Conservation (phyloP, 2,888 invertebrate species). For the Fissipunctia ypsillon region DNA sequence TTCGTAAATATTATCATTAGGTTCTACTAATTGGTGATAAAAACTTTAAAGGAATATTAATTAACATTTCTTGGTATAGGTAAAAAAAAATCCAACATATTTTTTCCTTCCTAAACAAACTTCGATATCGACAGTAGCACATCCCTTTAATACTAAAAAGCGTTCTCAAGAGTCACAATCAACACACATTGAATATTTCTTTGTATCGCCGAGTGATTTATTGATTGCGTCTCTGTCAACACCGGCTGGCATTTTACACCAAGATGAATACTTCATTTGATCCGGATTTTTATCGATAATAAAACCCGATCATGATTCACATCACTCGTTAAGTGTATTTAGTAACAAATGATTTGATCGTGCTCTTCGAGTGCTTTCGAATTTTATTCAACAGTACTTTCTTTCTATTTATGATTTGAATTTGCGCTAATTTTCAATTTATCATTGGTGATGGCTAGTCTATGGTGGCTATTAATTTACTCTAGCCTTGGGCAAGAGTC, state of each 20-base stretch:
- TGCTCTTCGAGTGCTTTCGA: conserved; percentile 73
- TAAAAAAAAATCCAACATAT: not conserved
- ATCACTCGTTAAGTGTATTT: conserved; percentile 89
- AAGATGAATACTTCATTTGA: conserved; percentile 90
- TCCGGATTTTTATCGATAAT: conserved; percentile 90
- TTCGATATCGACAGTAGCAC: conserved; percentile 71
- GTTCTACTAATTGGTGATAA: conserved; percentile 37
- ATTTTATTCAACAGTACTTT: conserved; percentile 63
- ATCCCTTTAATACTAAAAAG: conserved; percentile 85
- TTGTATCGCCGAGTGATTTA: conserved; percentile 89
- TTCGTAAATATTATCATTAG: conserved; percentile 38
- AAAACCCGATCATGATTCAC: conserved; percentile 86
- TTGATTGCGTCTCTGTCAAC: conserved; percentile 91
- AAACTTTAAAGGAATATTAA: not conserved
- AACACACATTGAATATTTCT: conserved; percentile 89
- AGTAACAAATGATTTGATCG: conserved; percentile 85
- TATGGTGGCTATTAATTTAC: conserved; percentile 51
- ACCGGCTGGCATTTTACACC: conserved; percentile 85
- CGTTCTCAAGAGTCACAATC: conserved; percentile 89
- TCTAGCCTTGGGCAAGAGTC: not conserved
- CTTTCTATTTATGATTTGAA: conserved; percentile 69
- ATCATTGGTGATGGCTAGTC: conserved; percentile 42
- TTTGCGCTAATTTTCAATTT: conserved; percentile 58
- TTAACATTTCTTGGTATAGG: not conserved
- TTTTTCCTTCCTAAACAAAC: conserved; percentile 1